Evolutionary conservation across 2,113 vertebrate genomes (phyloP).

Genomic region (Vidua macroura): DNA sequence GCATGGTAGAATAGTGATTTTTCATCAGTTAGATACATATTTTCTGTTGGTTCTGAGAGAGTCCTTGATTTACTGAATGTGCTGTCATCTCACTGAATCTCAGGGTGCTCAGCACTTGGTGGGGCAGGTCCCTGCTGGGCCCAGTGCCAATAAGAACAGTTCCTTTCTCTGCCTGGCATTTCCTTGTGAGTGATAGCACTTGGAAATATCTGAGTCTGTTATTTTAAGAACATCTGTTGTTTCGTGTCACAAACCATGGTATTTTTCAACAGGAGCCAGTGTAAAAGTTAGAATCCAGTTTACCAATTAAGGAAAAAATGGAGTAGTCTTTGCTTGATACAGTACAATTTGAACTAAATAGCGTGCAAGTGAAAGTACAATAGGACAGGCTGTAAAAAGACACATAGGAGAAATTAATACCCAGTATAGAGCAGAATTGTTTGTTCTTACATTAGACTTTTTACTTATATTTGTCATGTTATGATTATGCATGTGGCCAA

Average conservation of each 20-base stretch:
- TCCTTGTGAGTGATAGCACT: not conserved
- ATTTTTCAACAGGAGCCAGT: not conserved
- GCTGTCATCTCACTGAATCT: not conserved
- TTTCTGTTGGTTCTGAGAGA: not conserved
- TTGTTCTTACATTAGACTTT: not conserved
- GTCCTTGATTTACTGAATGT: not conserved
- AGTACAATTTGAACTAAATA: not conserved
- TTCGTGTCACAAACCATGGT: not conserved
- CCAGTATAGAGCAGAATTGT: not conserved
- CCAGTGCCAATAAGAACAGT: not conserved
- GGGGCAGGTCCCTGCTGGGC: not conserved
- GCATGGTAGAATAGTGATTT: not conserved
- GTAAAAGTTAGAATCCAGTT: not conserved
- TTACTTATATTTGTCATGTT: not conserved
- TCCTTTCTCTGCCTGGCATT: not conserved
- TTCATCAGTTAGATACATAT: not conserved
- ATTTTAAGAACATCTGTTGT: slow-evolving; percentile 27
- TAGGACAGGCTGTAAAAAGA: not conserved
- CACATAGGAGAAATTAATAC: not conserved
- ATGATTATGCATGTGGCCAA: not conserved
- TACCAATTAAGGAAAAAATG: not conserved
- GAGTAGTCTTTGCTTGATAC: not conserved
- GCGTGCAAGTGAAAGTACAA: not conserved
- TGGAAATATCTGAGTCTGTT: not conserved
- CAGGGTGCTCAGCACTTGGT: not conserved